A percentile compares a stretch with the other conserved stretches of the same genome.
Evolutionary conservation across 1,140 invertebrate genomes (phyloP).

Genomic region (Papilio helenus): DNA sequence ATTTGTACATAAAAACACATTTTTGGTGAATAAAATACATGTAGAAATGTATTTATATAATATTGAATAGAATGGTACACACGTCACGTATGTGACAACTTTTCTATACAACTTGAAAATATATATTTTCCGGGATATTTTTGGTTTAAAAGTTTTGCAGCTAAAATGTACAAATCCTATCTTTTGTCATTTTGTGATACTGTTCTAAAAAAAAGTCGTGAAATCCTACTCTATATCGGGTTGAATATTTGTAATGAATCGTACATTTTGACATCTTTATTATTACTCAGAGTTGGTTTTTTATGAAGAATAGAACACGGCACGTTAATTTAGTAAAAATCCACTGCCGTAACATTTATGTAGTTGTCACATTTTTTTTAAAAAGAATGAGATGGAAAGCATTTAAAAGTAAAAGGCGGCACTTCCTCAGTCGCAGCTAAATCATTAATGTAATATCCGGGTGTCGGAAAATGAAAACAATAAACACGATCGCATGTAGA

Average conservation of each 20-base stretch:
- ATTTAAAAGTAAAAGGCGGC: background rate
- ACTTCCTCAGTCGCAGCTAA: background rate
- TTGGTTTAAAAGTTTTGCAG: background rate
- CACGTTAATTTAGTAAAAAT: too few species aligned
- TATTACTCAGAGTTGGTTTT: too few species aligned
- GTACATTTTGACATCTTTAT: background rate
- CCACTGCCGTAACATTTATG: too few species aligned
- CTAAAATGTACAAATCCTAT: slow-evolving; percentile 1
- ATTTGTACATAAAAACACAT: background rate
- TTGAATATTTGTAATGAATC: background rate
- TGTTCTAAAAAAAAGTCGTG: background rate
- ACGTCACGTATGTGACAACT: background rate
- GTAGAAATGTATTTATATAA: background rate
- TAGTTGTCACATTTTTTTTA: too few species aligned
- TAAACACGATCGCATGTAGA: background rate
- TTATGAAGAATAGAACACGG: too few species aligned
- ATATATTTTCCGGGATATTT: background rate
- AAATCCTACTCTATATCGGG: background rate
- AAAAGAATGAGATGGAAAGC: too few species aligned
- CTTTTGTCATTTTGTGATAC: background rate
- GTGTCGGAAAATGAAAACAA: slow-evolving; percentile 10
- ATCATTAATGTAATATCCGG: slow-evolving; percentile 11
- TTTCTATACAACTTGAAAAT: background rate
- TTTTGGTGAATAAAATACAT: background rate
- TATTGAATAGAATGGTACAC: background rate